Evolutionary conservation across 2,113 vertebrate species (phyloP).

Genomic region (Lophotis ruficrista): DNA sequence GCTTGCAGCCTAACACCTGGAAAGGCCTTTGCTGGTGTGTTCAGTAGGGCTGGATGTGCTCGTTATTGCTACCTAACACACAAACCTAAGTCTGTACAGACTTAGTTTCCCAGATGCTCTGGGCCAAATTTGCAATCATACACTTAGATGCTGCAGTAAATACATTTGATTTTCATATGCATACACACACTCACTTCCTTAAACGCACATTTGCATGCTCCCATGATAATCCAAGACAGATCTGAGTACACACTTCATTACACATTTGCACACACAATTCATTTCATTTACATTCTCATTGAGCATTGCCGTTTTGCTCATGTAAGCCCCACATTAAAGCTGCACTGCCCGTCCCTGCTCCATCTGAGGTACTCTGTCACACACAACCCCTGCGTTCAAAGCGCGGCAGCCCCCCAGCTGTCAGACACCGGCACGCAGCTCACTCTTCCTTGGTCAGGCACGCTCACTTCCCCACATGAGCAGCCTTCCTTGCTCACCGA

Average conservation of each 20-base stretch:
- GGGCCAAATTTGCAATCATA: background rate
- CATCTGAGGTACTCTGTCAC: background rate
- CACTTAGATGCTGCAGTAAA: slow-evolving; percentile 3
- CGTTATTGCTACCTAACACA: background rate
- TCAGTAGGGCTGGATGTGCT: background rate
- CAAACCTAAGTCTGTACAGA: background rate
- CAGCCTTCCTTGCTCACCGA: background rate
- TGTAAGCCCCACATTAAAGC: background rate
- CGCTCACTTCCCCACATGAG: background rate
- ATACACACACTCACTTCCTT: slow-evolving; percentile 1
- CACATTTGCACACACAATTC: slow-evolving; percentile 62
- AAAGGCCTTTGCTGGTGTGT: background rate
- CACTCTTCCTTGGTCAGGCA: background rate
- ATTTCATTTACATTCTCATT: slow-evolving; percentile 54
- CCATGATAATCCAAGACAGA: slow-evolving; percentile 29
- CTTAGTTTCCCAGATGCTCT: background rate
- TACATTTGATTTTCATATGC: slow-evolving; percentile 25
- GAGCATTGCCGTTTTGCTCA: slow-evolving; percentile 30
- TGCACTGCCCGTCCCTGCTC: background rate
- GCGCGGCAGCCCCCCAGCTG: background rate
- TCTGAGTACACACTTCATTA: slow-evolving; percentile 48
- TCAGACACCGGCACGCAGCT: background rate
- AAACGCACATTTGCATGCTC: slow-evolving; percentile 20
- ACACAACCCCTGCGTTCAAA: background rate
- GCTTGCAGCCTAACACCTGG: background rate